Conservation (phyloP, 92 coral and sea anemone genomes). For the Actinostola sp. region DNA sequence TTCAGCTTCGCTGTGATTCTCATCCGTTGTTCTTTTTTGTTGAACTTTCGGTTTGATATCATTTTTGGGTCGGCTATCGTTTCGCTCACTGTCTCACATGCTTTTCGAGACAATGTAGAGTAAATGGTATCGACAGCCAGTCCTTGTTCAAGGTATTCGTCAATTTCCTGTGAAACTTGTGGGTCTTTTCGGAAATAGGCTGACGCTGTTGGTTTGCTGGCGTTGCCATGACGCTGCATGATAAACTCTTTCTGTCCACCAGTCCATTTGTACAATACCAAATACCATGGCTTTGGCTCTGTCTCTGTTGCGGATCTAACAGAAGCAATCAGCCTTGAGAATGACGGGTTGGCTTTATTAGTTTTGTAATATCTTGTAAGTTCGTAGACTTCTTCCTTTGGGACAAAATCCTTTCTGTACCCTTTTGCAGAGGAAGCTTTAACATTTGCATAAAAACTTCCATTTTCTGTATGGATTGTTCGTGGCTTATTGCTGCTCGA, state of each 20-base stretch:
- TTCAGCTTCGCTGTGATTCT: constrained; percentile 9
- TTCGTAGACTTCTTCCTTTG: constrained; percentile 28
- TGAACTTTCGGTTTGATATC: constrained; percentile 40
- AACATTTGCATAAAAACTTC: not conserved
- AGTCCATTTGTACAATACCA: constrained; percentile 51
- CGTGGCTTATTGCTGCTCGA: not conserved
- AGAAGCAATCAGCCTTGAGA: constrained; percentile 42
- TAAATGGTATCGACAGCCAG: constrained; percentile 54
- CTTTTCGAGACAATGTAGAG: constrained; percentile 32
- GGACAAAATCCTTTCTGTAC: constrained; percentile 41
- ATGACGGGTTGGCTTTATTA: constrained; percentile 47
- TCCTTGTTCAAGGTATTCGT: constrained; percentile 49
- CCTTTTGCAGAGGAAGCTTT: constrained; percentile 33
- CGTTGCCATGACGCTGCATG: constrained; percentile 62
- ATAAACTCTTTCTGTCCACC: constrained; percentile 52
- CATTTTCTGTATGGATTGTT: not conserved
- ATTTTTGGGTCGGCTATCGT: constrained; percentile 62
- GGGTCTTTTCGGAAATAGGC: constrained; percentile 60
- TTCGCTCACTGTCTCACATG: constrained; percentile 51
- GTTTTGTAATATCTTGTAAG: constrained; percentile 27
- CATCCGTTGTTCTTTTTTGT: not conserved
- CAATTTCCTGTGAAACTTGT: constrained; percentile 42
- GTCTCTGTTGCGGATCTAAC: constrained; percentile 39
- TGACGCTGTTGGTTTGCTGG: constrained; percentile 48
- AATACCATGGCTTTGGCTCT: constrained; percentile 42